Evolutionary conservation across 2,113 vertebrate species (phyloP).

Genomic region (Corvus moneduloides): DNA sequence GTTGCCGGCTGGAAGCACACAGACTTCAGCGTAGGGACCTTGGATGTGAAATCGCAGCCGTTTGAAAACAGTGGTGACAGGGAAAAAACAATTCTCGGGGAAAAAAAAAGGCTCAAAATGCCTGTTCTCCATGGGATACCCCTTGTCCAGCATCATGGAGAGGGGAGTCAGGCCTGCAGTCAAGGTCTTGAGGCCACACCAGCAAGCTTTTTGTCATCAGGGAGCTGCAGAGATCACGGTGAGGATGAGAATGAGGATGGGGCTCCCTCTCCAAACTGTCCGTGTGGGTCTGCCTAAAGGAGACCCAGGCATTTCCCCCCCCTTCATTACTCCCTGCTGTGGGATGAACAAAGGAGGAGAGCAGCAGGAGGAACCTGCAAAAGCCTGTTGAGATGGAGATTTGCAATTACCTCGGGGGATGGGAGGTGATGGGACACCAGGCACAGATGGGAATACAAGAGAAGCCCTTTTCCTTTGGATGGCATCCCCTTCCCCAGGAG

Average conservation of each 20-base stretch:
- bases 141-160: accelerated
- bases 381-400: neutral
- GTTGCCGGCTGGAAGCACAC: neutral
- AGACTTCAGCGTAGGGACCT: neutral
- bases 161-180: neutral
- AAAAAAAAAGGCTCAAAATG: neutral
- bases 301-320: neutral
- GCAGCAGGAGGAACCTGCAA: neutral
- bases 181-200: neutral
- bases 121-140: neutral
- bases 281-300: accelerated
- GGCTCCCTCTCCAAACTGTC: neutral
- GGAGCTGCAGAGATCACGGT: neutral
- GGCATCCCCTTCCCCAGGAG: neutral
- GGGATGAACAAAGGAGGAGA: constrained; percentile 4
- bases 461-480: neutral
- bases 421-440: neutral
- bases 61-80: neutral
- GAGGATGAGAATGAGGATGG: neutral
- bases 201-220: neutral
- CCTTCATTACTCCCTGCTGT: neutral
- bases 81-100: neutral
- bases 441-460: neutral
- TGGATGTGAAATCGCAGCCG: neutral
- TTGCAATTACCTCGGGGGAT: neutral